Conservation (phyloP, 2,797 vertebrate genomes). For the Apogon talboti region DNA sequence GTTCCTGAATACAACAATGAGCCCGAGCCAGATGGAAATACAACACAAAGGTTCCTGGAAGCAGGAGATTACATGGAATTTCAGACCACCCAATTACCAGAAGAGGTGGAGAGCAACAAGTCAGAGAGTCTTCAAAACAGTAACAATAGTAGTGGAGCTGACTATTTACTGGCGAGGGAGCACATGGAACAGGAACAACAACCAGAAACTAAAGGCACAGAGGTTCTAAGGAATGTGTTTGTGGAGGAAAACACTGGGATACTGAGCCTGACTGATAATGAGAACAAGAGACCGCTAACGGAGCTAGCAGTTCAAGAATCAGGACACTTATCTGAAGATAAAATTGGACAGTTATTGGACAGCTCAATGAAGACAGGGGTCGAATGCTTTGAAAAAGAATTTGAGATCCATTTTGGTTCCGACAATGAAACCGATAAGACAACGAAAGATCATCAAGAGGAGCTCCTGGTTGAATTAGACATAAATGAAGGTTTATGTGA, state of each 20-base stretch:
- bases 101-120: constrained; percentile 64
- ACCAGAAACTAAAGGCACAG: background rate
- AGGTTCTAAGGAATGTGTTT: constrained; percentile 2
- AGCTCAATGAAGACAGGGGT: constrained; percentile 40
- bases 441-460: constrained; percentile 23
- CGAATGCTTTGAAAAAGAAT: constrained; percentile 14
- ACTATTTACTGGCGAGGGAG: constrained; percentile 30
- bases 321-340: constrained; percentile 1
- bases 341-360: constrained; percentile 5
- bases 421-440: constrained; percentile 11
- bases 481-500: background rate
- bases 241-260: constrained; percentile 2
- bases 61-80: constrained; percentile 50
- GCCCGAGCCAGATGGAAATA: constrained; percentile 52
- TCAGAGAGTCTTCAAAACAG: constrained; percentile 53
- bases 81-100: constrained; percentile 55
- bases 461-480: constrained; percentile 29
- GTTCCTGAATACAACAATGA: constrained; percentile 77
- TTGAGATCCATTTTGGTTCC: background rate
- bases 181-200: constrained; percentile 34
- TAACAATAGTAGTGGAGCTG: background rate
- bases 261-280: background rate
- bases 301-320: constrained; percentile 20
- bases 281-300: background rate
- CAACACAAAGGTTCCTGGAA: constrained; percentile 66